A percentile compares a stretch with the other conserved stretches of the same genome.
phyloP scores from a whole-genome alignment of 2,888 invertebrate species.

The Coelogynopora nodosa region DNA sequence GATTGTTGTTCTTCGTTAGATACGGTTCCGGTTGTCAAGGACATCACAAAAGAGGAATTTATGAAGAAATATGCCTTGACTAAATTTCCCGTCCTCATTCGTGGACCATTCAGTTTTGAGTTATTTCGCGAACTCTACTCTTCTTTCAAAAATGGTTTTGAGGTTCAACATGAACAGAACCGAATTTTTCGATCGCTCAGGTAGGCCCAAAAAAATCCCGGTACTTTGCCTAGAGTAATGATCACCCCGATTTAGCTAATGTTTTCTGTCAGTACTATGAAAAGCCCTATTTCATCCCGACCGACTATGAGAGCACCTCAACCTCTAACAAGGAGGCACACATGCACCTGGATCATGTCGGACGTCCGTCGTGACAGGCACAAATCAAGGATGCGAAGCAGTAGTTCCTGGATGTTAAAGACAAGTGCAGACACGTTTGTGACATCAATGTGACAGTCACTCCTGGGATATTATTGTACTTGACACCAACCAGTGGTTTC shows the following conservation, averaged over 20 bases:
- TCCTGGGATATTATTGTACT: constrained; percentile 81
- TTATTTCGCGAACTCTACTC: constrained; percentile 55
- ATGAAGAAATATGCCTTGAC: constrained; percentile 73
- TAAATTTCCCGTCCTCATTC: constrained; percentile 75
- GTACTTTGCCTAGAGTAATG: constrained; percentile 88
- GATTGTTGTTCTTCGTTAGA: neutral
- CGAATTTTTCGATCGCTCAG: constrained; percentile 74
- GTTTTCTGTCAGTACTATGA: constrained; percentile 74
- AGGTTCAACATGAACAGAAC: constrained; percentile 74
- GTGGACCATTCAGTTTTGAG: constrained; percentile 66
- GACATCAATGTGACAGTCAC: constrained; percentile 74
- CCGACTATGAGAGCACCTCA: constrained; percentile 79
- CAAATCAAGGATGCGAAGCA: constrained; percentile 79
- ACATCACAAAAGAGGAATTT: constrained; percentile 69
- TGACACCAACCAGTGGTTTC: constrained; percentile 87
- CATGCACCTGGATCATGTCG: constrained; percentile 88
- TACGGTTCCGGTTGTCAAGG: constrained; percentile 50
- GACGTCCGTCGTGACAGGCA: constrained; percentile 87
- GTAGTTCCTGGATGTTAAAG: constrained; percentile 78
- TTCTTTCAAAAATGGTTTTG: constrained; percentile 67
- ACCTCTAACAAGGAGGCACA: constrained; percentile 78
- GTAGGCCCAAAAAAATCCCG: constrained; percentile 74
- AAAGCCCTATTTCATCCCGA: constrained; percentile 78
- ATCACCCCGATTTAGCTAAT: constrained; percentile 74
- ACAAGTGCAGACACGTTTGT: constrained; percentile 74